Evolutionary conservation across 2,797 vertebrate genomes (phyloP), one percentile per base, ranked within the genome.

Genomic region (Myioborus miniatus): DNA sequence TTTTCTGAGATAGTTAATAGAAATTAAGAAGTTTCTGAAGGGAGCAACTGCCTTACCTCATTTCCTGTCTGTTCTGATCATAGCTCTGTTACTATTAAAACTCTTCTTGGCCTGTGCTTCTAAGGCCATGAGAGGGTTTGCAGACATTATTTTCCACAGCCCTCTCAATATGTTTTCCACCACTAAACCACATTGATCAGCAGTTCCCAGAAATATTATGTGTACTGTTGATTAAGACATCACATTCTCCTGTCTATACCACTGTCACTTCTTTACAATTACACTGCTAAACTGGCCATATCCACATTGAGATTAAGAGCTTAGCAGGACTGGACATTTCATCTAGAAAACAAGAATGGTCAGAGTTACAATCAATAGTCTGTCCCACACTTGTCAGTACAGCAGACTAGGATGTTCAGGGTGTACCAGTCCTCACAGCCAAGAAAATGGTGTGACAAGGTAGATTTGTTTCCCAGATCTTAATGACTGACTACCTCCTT

Each of bases 301-400:
- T 85, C 94, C 87, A 44, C 94, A 62, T 21, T 68, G 92, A 96
- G 95, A 94, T 95, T 90, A 97, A 94, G 64, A 89, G 92, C 58
- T 97, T 94, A 96, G 58, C 36, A 77, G 92, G 62, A 95, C 85
- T 71, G 79, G 87, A 87, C 89, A 71, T 95, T 94, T 96, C 74
- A 93, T 81, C 76, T 93, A 41, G 79, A 90, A 96, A 93, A 96
- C 84, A 96, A 93, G 69, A 89, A 62, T 85, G 82, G 84, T 30
- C 71, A 89, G 86, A 91, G 39, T 89, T 81, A 44, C 46, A 85
- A 79, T 92, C 84, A 83, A 94, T 93, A 94, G 27, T 71, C 76
- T 77, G 87, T 93, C 78, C 82, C 30, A 34, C 52, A 47, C 44
- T 69, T 92, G 81, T 49, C 83, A 95, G 81, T 52, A 62, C 32